Evolutionary conservation across 2,888 invertebrate species (phyloP).

Genomic region (Panzeria rudis): DNA sequence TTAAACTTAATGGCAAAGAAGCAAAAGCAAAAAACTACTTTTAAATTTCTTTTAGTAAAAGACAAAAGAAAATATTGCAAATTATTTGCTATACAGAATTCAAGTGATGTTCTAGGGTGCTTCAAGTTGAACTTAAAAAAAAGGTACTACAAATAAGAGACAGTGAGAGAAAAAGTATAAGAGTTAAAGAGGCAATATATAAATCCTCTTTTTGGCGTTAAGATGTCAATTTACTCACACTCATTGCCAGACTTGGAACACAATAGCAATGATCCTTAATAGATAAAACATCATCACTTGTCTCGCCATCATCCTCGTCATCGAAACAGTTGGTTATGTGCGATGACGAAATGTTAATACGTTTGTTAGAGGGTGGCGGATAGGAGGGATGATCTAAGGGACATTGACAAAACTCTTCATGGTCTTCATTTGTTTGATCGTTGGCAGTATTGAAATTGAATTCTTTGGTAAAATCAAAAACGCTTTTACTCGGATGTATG

Average conservation of each 20-base stretch:
- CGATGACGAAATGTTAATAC: constrained; percentile 59
- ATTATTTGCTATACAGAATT: constrained; percentile 66
- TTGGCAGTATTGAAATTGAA: constrained; percentile 75
- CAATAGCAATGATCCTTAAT: constrained; percentile 83
- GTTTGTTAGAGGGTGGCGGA: constrained; percentile 59
- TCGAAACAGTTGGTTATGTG: constrained; percentile 72
- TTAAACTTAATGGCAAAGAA: constrained; percentile 19
- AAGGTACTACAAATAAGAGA: constrained; percentile 35
- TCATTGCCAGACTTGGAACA: constrained; percentile 82
- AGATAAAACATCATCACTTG: constrained; percentile 80
- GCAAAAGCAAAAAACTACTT: constrained; percentile 14
- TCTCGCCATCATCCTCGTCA: constrained; percentile 76
- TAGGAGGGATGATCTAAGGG: constrained; percentile 70
- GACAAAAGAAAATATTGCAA: constrained; percentile 27
- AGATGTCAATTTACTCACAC: constrained; percentile 79
- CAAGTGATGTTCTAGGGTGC: constrained; percentile 61
- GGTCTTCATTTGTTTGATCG: constrained; percentile 65
- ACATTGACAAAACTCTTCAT: constrained; percentile 81
- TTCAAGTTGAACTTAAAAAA: constrained; percentile 37
- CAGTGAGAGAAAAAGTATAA: constrained; percentile 43
- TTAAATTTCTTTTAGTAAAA: constrained; percentile 24
- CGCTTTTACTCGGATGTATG: constrained; percentile 82
- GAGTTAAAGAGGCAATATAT: constrained; percentile 36
- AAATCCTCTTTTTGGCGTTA: constrained; percentile 23
- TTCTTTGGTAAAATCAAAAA: constrained; percentile 82